These are phyloP conservation scores for Sylvilagus floridanus DNA, from an alignment of 2,797 vertebrate species.

Conservation along the genomic window DNA sequence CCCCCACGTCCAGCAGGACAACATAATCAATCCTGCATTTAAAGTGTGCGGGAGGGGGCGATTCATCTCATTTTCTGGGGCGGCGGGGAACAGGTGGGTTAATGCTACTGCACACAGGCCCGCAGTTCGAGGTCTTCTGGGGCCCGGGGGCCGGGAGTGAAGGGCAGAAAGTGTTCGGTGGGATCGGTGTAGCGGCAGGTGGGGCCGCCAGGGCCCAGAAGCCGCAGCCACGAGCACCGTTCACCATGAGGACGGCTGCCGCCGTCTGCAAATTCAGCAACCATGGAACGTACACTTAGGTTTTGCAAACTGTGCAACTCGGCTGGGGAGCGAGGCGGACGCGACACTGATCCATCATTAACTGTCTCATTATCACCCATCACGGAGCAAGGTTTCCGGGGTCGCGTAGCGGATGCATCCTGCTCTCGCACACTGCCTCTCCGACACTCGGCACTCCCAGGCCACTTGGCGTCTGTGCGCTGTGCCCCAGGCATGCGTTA, in stretches of 20 bases:
- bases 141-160: too few relatives aligned
- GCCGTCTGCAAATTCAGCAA: not conserved
- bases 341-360: not conserved
- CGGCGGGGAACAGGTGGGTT: not conserved
- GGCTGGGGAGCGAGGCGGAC: not conserved
- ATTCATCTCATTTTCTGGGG: not conserved
- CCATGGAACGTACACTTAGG: accelerated
- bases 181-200: accelerated
- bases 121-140: accelerated
- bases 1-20: not conserved
- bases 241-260: accelerated
- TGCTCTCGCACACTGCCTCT: not conserved
- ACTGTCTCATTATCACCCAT: not conserved
- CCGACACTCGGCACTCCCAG: not conserved
- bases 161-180: not conserved
- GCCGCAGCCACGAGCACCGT: not conserved
- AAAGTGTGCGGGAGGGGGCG: not conserved
- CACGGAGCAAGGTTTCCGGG: not conserved
- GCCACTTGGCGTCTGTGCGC: not conserved
- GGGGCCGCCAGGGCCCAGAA: not conserved
- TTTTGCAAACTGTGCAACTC: not conserved
- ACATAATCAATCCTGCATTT: not conserved
- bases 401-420: accelerated
- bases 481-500: not conserved
- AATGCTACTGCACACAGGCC: not conserved